Evolutionary conservation across 2,888 invertebrate genomes (phyloP).

Genomic region (Hybos culiciformis): DNA sequence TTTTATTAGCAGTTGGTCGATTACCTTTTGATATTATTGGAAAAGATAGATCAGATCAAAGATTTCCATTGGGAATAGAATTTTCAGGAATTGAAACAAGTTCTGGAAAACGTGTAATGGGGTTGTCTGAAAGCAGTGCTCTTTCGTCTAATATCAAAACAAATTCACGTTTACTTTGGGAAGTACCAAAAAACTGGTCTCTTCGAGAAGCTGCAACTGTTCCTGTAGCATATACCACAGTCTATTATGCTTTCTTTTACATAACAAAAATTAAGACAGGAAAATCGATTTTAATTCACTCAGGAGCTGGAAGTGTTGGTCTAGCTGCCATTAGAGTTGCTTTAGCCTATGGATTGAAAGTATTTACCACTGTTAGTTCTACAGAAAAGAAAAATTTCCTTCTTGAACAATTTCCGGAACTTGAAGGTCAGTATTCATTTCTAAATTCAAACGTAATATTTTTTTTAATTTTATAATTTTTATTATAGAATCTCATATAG

Average conservation of each 20-base stretch:
- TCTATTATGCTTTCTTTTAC: conserved; percentile 62
- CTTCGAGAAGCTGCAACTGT: conserved; percentile 52
- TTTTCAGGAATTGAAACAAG: conserved; percentile 39
- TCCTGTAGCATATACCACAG: conserved; percentile 49
- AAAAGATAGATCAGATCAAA: conserved; percentile 43
- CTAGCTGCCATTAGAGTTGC: conserved; percentile 52
- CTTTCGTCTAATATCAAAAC: conserved; percentile 35
- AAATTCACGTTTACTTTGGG: conserved; percentile 30
- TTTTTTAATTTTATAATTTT: no score
- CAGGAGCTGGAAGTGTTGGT: conserved; percentile 46
- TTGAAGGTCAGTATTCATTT: conserved; percentile 2
- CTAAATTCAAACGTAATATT: no score
- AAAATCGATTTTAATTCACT: conserved; percentile 32
- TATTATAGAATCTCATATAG: conserved; percentile 31
- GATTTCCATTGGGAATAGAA: conserved; percentile 51
- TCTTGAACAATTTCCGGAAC: conserved; percentile 19
- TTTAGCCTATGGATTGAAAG: conserved; percentile 42
- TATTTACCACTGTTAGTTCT: conserved; percentile 48
- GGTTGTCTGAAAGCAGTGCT: conserved; percentile 36
- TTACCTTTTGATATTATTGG: conserved; percentile 65
- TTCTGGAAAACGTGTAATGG: conserved; percentile 48
- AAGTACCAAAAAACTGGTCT: conserved; percentile 44
- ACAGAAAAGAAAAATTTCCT: conserved; percentile 43
- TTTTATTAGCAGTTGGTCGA: conserved; percentile 83
- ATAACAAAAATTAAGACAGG: conserved; percentile 40